Evolutionary conservation across 2,888 invertebrate species (phyloP).

Genomic region (Leucoptera coffeella): DNA sequence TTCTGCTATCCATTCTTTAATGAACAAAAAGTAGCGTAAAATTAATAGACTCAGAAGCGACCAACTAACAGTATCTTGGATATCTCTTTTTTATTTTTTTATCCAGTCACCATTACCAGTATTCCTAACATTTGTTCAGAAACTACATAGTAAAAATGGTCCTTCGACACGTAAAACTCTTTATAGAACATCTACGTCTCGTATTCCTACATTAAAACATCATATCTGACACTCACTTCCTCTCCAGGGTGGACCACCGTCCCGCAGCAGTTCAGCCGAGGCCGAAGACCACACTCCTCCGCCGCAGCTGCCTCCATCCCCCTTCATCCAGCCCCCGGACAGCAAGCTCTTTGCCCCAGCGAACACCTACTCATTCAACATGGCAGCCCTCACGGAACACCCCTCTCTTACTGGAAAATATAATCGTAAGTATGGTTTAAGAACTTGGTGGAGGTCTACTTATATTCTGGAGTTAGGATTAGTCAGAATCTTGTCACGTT

Average conservation of each 20-base stretch:
- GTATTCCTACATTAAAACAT: too few species aligned
- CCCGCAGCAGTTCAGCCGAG: constrained; percentile 55
- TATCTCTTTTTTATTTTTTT: too few species aligned
- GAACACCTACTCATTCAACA: constrained; percentile 76
- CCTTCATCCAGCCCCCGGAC: constrained; percentile 68
- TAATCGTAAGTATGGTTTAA: background rate
- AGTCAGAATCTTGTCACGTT: background rate
- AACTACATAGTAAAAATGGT: too few species aligned
- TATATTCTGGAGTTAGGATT: background rate
- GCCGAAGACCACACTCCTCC: constrained; percentile 50
- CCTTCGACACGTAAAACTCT: too few species aligned
- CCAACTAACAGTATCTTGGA: too few species aligned
- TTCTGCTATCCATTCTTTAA: too few species aligned
- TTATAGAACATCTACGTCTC: too few species aligned
- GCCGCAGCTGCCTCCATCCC: constrained; percentile 56
- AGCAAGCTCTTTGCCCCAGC: constrained; percentile 68
- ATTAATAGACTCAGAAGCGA: too few species aligned
- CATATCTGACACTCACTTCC: too few species aligned
- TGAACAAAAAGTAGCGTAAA: too few species aligned
- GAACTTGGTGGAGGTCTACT: background rate
- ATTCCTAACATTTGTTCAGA: too few species aligned
- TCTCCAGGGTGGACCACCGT: constrained; percentile 53
- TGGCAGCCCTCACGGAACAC: constrained; percentile 73
- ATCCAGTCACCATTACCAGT: too few species aligned
- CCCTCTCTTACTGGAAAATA: constrained; percentile 66